phyloP scores from a whole-genome alignment of 2,888 invertebrate genomes.

The Lampropteryx suffumata region DNA sequence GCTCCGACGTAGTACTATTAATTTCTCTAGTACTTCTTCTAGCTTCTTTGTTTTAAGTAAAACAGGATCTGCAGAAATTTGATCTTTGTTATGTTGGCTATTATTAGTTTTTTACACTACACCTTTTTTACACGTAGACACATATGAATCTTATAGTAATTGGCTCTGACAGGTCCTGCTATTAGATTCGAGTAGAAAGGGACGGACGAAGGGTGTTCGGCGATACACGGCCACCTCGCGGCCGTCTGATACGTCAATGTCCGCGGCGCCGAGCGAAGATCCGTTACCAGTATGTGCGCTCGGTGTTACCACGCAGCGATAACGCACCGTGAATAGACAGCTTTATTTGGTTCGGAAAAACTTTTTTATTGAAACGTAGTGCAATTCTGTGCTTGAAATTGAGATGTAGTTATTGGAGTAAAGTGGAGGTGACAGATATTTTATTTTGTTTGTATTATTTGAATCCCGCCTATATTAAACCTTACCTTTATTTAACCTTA shows the following conservation, averaged over 20 bases:
- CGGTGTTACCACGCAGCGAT: slow-evolving; percentile 73
- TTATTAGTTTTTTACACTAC: slow-evolving; percentile 15
- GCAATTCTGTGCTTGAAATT: slow-evolving; percentile 16
- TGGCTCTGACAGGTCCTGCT: slow-evolving; percentile 81
- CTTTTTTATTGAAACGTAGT: slow-evolving; percentile 17
- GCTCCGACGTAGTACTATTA: background rate
- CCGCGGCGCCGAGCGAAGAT: slow-evolving; percentile 78
- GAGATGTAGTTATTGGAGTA: slow-evolving; percentile 20
- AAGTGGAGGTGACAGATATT: slow-evolving; percentile 13
- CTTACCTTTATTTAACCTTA: too few species aligned
- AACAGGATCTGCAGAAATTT: slow-evolving; percentile 1
- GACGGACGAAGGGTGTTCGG: slow-evolving; percentile 64
- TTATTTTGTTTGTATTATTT: background rate
- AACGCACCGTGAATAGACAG: slow-evolving; percentile 36
- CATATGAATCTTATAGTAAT: slow-evolving; percentile 52
- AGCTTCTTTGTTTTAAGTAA: background rate
- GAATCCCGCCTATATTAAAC: background rate
- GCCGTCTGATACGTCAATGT: slow-evolving; percentile 76
- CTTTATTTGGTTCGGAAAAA: slow-evolving; percentile 35
- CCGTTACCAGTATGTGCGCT: slow-evolving; percentile 76
- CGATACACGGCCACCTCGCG: slow-evolving; percentile 76
- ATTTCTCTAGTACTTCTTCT: slow-evolving; percentile 3
- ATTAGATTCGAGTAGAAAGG: slow-evolving; percentile 80
- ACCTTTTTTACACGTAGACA: slow-evolving; percentile 25
- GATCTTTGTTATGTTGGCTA: slow-evolving; percentile 7